Percentiles rank a stretch among this genome's conserved stretches.
phyloP scores from a whole-genome alignment of 2,888 invertebrate species.

The Drosophila infuscata region DNA sequence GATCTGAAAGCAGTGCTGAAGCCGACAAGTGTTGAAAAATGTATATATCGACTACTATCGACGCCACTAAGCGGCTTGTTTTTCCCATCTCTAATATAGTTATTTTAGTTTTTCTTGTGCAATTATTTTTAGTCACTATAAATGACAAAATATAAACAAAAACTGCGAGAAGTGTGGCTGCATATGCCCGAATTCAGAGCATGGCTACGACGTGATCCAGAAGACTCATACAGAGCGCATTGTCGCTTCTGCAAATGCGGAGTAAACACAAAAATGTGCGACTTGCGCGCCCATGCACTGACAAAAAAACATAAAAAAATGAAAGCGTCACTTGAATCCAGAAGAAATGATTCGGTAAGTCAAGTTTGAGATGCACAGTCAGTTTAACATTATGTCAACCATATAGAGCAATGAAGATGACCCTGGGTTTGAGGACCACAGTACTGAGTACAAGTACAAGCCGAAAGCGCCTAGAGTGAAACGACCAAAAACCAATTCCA shows the following conservation, averaged over 20 bases:
- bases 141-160: slow-evolving; percentile 69
- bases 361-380: not conserved
- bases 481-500: slow-evolving; percentile 18
- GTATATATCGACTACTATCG: slow-evolving; percentile 9
- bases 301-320: slow-evolving; percentile 64
- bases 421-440: slow-evolving; percentile 8
- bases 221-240: slow-evolving; percentile 67
- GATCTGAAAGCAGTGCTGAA: not conserved
- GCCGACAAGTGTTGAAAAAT: slow-evolving; percentile 7
- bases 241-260: slow-evolving; percentile 68
- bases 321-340: slow-evolving; percentile 1
- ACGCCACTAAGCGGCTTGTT: slow-evolving; percentile 32
- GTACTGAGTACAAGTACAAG: slow-evolving; percentile 15
- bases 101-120: slow-evolving; percentile 20
- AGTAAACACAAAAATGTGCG: slow-evolving; percentile 65
- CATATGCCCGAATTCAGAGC: slow-evolving; percentile 67
- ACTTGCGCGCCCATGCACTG: slow-evolving; percentile 67
- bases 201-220: slow-evolving; percentile 66
- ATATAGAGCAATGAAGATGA: slow-evolving; percentile 31
- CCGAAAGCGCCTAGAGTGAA: slow-evolving; percentile 11
- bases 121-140: slow-evolving; percentile 17
- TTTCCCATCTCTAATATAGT: slow-evolving; percentile 41
- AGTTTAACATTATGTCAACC: not conserved
- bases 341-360: slow-evolving; percentile 40
- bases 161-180: slow-evolving; percentile 67